Evolutionary conservation across 1,140 invertebrate genomes (phyloP).

Genomic region (Formica selysi): DNA sequence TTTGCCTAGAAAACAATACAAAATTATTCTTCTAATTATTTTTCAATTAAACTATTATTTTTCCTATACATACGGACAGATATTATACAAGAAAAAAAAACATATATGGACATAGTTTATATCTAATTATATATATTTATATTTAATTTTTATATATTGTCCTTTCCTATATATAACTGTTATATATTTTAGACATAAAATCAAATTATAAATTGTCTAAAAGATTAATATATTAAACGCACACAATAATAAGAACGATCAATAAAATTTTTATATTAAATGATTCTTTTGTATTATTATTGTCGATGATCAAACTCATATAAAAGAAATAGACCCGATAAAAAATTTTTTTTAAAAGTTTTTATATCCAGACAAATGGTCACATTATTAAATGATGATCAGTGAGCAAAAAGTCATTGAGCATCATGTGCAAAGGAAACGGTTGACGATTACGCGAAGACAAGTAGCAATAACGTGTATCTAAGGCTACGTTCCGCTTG

Average conservation of each 20-base stretch:
- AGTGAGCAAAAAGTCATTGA: background rate
- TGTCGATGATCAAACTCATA: background rate
- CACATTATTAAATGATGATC: background rate
- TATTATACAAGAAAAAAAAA: no score
- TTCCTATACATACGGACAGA: no score
- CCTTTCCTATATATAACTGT: no score
- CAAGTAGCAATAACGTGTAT: background rate
- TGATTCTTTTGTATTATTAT: background rate
- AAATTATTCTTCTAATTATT: background rate
- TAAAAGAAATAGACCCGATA: background rate
- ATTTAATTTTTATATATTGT: no score
- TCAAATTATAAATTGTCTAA: no score
- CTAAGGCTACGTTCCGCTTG: background rate
- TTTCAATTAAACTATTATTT: no score
- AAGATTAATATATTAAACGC: no score
- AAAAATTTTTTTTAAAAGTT: background rate
- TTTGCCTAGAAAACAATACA: background rate
- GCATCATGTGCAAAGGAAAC: background rate
- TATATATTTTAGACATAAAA: no score
- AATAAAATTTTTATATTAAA: background rate
- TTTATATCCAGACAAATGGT: background rate
- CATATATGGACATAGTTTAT: no score
- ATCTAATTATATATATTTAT: no score
- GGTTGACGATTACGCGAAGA: constrained; percentile 17
- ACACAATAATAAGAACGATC: background rate